Evolutionary conservation across 2,113 vertebrate species (phyloP).

Genomic region (Lophochroa leadbeateri): DNA sequence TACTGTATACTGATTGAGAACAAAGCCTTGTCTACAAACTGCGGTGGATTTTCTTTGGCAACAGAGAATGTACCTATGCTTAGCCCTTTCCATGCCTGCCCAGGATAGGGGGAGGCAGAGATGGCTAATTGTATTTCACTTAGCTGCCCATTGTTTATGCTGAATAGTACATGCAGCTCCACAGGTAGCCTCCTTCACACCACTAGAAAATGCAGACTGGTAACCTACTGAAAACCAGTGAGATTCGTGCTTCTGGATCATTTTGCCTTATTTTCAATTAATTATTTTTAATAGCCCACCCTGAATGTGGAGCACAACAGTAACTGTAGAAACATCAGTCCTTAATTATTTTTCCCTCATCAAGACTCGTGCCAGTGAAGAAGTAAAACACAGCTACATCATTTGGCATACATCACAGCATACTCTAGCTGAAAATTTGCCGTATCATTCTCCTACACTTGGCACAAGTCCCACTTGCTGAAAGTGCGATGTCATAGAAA

Average conservation of each 20-base stretch:
- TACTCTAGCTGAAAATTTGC: not conserved
- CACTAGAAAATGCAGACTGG: not conserved
- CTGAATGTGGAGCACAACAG: not conserved
- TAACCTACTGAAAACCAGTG: not conserved
- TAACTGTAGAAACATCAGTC: not conserved
- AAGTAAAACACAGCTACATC: not conserved
- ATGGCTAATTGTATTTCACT: not conserved
- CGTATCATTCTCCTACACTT: not conserved
- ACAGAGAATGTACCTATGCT: not conserved
- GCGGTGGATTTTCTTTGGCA: not conserved
- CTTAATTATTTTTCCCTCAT: not conserved
- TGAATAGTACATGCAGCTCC: not conserved
- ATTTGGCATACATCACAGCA: not conserved
- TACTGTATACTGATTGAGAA: not conserved
- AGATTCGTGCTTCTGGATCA: not conserved
- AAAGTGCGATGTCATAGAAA: not conserved
- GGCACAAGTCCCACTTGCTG: not conserved
- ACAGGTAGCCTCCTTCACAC: not conserved
- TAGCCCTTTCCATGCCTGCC: not conserved
- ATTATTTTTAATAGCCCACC: not conserved
- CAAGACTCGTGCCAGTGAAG: not conserved
- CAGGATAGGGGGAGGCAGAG: fast-evolving
- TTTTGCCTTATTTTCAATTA: not conserved
- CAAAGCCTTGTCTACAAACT: not conserved
- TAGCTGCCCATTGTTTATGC: not conserved